Base-by-base conservation (phyloP, 2,888 invertebrate genomes). In the Serripes groenlandicus region DNA sequence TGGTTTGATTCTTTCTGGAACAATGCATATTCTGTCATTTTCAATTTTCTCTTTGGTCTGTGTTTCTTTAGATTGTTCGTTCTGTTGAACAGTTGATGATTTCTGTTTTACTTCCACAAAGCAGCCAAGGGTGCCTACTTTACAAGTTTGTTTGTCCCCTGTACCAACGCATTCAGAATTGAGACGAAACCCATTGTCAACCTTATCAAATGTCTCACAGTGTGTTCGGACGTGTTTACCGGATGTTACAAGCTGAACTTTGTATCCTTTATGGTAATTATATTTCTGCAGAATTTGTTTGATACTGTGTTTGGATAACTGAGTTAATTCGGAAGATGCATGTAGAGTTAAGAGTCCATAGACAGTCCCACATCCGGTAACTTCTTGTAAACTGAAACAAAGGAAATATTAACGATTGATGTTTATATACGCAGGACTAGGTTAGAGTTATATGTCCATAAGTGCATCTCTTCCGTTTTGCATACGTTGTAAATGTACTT, bases 71-170 rank as follows among this genome's bases (percentile, higher is more conserved):
- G 49, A 49, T 21, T 15, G 15, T 3, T 21, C 21, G 18, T 3
- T 21, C 21, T 15, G 18, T 3, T 21, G 18, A 49, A 1, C 49
- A 21, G 2, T 21, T 49, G 49, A 49, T 21, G 21, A 1, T 0
- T 37, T 66, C 15, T 42, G 7, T 42, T 18, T 42, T 1, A 66
- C 66, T 28, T 37, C 28, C 2, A 66, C 66, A 66, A 42, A 66
- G 35, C 37, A 37, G 37, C 66, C 66, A 42, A 66, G 37, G 28
- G 66, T 66, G 37, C 66, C 66, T 26, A 23, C 23, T 42, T 66
- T 66, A 21, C 1, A 42, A 26, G 37, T 23, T 7, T 42, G 9
- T 42, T n/a, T n/a, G n/a, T n/a, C n/a, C n/a, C n/a, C n/a, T n/a
- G n/a, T n/a, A n/a, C n/a, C n/a, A n/a, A n/a, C n/a, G n/a, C n/a